These are phyloP conservation scores for Leptinotarsa texana DNA, from an alignment of 1,140 invertebrate genomes.

Conservation along the genomic window DNA sequence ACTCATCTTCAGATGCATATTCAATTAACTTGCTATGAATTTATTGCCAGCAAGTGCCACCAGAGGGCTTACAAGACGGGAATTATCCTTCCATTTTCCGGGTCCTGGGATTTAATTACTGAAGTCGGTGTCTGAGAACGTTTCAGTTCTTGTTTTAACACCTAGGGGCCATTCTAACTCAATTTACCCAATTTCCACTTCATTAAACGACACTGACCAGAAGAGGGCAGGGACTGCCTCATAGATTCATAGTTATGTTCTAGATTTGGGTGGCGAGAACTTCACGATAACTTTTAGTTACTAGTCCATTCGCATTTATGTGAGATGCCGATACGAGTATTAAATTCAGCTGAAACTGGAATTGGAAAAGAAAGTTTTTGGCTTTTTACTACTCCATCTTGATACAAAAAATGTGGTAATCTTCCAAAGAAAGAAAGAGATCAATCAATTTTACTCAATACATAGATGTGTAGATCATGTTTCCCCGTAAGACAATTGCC, in stretches of 20 bases:
- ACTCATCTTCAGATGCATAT: neutral
- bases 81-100: neutral
- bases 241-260: neutral
- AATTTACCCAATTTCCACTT: neutral
- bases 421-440: too few species aligned
- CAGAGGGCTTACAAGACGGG: neutral
- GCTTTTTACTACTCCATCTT: too few species aligned
- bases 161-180: neutral
- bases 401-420: too few species aligned
- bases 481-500: too few species aligned
- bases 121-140: neutral
- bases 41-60: neutral
- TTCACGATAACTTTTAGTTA: too few species aligned
- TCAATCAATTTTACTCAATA: too few species aligned
- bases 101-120: neutral
- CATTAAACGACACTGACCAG: neutral
- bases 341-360: too few species aligned
- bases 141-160: neutral
- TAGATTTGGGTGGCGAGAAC: too few species aligned
- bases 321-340: too few species aligned
- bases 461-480: too few species aligned
- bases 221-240: neutral
- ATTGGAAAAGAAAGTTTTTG: too few species aligned
- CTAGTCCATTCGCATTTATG: too few species aligned
- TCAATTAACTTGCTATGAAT: neutral